phyloP scores from a whole-genome alignment of 2,113 vertebrate genomes.

The Argyrosomus japonicus region DNA sequence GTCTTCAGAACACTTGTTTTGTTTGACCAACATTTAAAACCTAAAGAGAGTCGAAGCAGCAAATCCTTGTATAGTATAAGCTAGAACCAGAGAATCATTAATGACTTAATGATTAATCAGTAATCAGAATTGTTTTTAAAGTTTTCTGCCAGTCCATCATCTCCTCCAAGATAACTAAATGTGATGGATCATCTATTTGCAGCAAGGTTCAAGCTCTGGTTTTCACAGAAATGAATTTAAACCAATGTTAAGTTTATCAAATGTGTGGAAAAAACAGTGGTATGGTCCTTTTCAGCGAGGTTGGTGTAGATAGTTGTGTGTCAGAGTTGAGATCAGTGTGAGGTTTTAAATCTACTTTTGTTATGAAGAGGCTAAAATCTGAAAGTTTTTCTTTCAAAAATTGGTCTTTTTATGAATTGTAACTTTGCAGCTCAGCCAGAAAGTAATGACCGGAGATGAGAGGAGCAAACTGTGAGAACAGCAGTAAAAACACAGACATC shows the following conservation, averaged over 20 bases:
- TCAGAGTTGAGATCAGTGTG: background rate
- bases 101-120: background rate
- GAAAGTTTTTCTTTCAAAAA: too few relatives aligned
- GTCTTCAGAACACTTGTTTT: background rate
- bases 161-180: background rate
- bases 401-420: background rate
- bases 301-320: background rate
- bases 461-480: conserved; percentile 50
- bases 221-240: background rate
- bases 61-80: background rate
- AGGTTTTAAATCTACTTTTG: background rate
- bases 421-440: conserved; percentile 62
- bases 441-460: conserved; percentile 21
- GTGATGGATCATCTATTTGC: background rate
- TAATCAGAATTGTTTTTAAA: background rate
- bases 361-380: background rate
- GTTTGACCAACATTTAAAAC: background rate
- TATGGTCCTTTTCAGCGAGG: background rate
- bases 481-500: conserved; percentile 15
- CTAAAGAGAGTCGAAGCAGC: background rate
- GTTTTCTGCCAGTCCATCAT: background rate
- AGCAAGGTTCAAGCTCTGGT: background rate
- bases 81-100: background rate
- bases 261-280: background rate
- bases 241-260: background rate